Base-by-base conservation (phyloP, 2,113 vertebrate species). In the Alectura lathami region DNA sequence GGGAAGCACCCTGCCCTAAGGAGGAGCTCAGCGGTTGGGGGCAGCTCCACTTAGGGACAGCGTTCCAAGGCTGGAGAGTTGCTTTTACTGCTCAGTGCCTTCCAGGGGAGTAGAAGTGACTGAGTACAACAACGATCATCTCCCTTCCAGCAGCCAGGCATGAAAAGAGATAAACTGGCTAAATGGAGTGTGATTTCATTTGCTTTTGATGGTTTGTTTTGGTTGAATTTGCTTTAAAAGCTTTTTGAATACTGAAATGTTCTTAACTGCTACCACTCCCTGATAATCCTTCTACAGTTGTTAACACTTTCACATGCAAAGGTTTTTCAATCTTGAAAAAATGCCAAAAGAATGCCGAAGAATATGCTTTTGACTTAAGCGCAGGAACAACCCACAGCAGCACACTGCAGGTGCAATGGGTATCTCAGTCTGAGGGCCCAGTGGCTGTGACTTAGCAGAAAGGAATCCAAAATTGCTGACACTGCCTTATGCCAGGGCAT, bases 81-180 rank as follows among this genome's bases (percentile, higher is more conserved):
- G 8, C n/a, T 53, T 48, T 27, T 11, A 26, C 63, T 84, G 50
- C 67, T 67, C 21, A 10, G 38, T 27, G 34, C 17, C 74, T 86
- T 77, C 64, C 26, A 26, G 1, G 12, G 24, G 21, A 69, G n/a
- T 5, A 86, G 42, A 70, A 81, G 34, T 36, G 57, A 77, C 32
- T 6, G 7, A 80, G 21, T 4, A 36, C 26, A 26, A 24, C 10
- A 13, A 73, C 80, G n/a, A 47, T 77, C 68, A 73, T 4, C 47
- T 62, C 47, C 16, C 32, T 83, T 7, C 51, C 57, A 23, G 17
- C 42, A 59, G 59, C 36, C 38, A 0, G 0, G 20, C 0, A 2
- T 11, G 42, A 45, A 63, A 24, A 3, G 29, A 59, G 21, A 67
- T 14, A 59, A 69, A 42, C 5, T 48, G 29, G 32, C 36, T 80